Percentiles rank a stretch among this genome's conserved stretches.
Conservation (phyloP, 2,113 vertebrate genomes). For the Paralichthys olivaceus region DNA sequence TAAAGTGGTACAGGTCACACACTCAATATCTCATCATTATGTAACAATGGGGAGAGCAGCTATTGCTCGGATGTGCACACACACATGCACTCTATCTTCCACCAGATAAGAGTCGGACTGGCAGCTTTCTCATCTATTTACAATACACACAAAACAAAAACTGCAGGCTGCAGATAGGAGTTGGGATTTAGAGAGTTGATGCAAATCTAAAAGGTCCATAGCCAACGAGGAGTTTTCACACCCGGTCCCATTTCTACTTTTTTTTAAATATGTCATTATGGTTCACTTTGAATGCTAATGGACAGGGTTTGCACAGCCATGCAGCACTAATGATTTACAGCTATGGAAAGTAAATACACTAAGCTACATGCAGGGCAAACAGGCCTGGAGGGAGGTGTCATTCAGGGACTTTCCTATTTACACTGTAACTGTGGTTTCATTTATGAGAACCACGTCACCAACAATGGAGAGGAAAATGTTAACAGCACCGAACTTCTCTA, state of each 20-base stretch:
- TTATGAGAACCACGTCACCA: slow-evolving; percentile 56
- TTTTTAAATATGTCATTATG: slow-evolving; percentile 42
- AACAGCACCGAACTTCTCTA: slow-evolving; percentile 52
- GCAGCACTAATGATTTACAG: slow-evolving; percentile 52
- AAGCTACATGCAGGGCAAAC: slow-evolving; percentile 33
- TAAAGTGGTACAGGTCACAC: slow-evolving; percentile 72
- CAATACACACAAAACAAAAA: slow-evolving; percentile 37
- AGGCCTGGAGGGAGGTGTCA: slow-evolving; percentile 31
- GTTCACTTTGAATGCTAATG: slow-evolving; percentile 56
- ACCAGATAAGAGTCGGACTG: slow-evolving; percentile 55
- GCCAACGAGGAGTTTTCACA: slow-evolving; percentile 29
- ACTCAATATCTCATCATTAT: slow-evolving; percentile 76
- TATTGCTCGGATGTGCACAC: slow-evolving; percentile 2
- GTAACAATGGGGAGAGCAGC: slow-evolving; percentile 51
- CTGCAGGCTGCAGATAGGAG: slow-evolving; percentile 23
- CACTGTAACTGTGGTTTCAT: slow-evolving; percentile 38
- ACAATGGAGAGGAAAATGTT: slow-evolving; percentile 42
- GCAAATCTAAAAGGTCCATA: slow-evolving; percentile 50
- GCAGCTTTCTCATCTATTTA: slow-evolving; percentile 53
- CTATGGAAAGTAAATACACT: slow-evolving; percentile 43
- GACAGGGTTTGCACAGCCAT: slow-evolving; percentile 20
- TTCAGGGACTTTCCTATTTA: slow-evolving; percentile 33
- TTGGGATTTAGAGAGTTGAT: slow-evolving; percentile 30
- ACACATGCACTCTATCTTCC: not conserved
- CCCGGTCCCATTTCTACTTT: slow-evolving; percentile 28